Evolutionary conservation across 1,140 invertebrate genomes (phyloP).

Genomic region (Alviniconcha marisindica): DNA sequence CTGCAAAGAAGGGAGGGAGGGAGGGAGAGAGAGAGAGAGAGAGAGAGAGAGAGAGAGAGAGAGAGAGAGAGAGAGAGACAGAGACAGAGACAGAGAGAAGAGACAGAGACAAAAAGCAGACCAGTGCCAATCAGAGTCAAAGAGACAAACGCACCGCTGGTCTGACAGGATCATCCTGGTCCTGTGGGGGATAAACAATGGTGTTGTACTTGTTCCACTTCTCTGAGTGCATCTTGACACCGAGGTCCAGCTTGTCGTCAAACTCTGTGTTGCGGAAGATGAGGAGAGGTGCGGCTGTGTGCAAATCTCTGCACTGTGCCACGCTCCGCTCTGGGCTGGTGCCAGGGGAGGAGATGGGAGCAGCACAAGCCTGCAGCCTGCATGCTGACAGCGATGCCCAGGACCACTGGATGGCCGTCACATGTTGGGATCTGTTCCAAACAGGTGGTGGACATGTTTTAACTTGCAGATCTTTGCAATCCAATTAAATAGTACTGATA

Average conservation of each 20-base stretch:
- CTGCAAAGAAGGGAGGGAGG: too few species aligned
- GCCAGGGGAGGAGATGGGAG: too few species aligned
- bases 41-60: background rate
- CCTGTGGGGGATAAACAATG: constrained; percentile 87
- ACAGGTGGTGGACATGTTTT: too few species aligned
- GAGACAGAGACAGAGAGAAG: background rate
- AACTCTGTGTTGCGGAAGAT: constrained; percentile 51
- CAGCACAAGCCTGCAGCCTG: too few species aligned
- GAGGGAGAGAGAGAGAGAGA: background rate
- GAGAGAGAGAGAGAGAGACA: background rate
- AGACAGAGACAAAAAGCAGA: too few species aligned
- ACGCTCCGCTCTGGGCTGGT: background rate
- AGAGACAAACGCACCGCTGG: constrained; percentile 85
- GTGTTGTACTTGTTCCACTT: constrained; percentile 79
- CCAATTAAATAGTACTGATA: too few species aligned
- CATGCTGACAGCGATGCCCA: too few species aligned
- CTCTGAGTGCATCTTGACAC: constrained; percentile 27
- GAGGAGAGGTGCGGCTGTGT: background rate
- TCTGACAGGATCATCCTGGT: constrained; percentile 84
- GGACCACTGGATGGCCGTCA: too few species aligned
- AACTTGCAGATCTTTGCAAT: too few species aligned
- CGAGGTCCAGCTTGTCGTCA: constrained; percentile 34
- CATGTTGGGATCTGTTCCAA: too few species aligned
- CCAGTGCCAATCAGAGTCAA: too few species aligned
- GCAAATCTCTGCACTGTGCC: background rate